Evolutionary conservation across 2,797 vertebrate genomes (phyloP), one percentile per base, ranked within the genome.

Genomic region (Urocyon cinereoargenteus): DNA sequence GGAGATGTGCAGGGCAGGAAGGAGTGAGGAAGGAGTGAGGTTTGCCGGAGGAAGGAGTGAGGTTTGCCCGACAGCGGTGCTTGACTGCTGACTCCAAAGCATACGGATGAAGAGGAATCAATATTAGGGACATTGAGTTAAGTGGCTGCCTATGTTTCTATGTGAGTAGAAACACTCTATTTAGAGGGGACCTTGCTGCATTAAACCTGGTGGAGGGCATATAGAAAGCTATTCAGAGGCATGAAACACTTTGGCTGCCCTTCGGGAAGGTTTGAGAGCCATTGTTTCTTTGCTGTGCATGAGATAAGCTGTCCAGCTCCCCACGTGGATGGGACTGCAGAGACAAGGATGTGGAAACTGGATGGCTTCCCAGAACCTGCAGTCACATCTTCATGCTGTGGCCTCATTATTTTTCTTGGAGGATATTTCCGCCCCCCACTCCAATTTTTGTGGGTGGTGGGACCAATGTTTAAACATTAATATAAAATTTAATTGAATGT

Each of bases 331-430:
- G 57, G 53, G 19, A 8, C 81, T 79, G 59, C 2, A 28, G 86
- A 78, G 66, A 86, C 53, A 55, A n/a, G 4, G 49, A n/a, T 86
- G 14, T 2, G 0, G 34, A 55, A 61, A 51, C 77, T 90, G 92
- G 81, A 86, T 57, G 8, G 16, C 78, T 45, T 81, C 77, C 84
- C 36, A 59, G 93, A 84, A 81, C 92, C 57, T 59, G 18, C 34
- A 55, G 73, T 53, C 86, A 19, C 12, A 31, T 49, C 40, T 90
- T 84, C 2, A 0, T 31, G 16, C 45, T 68, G 28, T 3, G 0
- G 22, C 34, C 34, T 88, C 31, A 3, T 73, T 79, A 24, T 83
- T 83, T 61, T 90, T 79, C 57, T 89, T 62, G 49, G 40, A 57
- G 86, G 36, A 81, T 59, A 15, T 9, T 21, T 0, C 1, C 0